Percentiles rank a stretch among this genome's conserved stretches.
These are phyloP conservation scores for Ctenosaura bakeri DNA, from an alignment of 2,797 vertebrate genomes.

Conservation along the genomic window DNA sequence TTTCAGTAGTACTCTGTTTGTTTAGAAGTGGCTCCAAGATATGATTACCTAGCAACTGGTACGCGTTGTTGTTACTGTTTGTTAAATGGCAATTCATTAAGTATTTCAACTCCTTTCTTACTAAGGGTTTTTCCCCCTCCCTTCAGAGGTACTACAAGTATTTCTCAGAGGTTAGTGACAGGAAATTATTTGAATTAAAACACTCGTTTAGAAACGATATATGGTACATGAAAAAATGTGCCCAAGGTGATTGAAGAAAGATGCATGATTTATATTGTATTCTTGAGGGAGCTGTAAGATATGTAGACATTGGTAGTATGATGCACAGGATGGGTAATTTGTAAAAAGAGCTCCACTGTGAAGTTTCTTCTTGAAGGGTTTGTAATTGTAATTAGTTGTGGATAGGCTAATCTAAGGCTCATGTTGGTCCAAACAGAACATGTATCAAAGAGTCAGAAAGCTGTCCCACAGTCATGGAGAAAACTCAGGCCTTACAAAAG, in stretches of 20 bases:
- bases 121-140: not conserved
- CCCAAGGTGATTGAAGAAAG: not conserved
- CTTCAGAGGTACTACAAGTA: not conserved
- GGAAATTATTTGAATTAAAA: slow-evolving; percentile 14
- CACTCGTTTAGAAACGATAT: not conserved
- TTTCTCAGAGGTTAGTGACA: slow-evolving; percentile 4
- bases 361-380: not conserved
- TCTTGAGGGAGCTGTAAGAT: not conserved
- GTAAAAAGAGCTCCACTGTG: not conserved
- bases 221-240: not conserved
- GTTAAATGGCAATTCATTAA: slow-evolving; percentile 3
- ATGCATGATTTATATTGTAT: not conserved
- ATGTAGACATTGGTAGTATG: not conserved
- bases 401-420: not conserved
- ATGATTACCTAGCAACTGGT: not conserved
- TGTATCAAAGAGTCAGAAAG: not conserved
- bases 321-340: not conserved
- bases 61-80: not conserved
- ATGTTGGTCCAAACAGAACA: not conserved
- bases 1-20: not conserved
- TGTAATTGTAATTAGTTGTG: not conserved
- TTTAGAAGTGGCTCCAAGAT: not conserved
- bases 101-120: not conserved
- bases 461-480: too few species aligned
- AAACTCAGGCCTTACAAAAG: not conserved